phyloP scores from a whole-genome alignment of 2,113 vertebrate species.

The Amphiprion percula region DNA sequence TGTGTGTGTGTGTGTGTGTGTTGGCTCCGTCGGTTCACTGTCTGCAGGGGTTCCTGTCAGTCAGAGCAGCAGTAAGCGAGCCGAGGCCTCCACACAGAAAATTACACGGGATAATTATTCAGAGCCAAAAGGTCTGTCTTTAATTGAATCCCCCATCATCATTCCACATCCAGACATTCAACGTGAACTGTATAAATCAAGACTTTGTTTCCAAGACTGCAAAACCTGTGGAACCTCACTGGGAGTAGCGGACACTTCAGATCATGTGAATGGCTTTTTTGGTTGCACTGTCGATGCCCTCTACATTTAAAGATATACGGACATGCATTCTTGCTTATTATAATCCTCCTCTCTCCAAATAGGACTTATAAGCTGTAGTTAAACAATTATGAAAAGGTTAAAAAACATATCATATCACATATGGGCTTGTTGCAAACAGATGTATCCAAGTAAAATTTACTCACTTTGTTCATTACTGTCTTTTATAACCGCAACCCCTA shows the following conservation, averaged over 20 bases:
- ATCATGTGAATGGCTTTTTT: not conserved
- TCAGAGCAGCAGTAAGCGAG: slow-evolving; percentile 49
- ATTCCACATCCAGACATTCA: slow-evolving; percentile 37
- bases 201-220: slow-evolving; percentile 4
- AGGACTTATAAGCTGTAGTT: no score
- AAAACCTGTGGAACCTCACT: slow-evolving; percentile 8
- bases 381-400: no score
- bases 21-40: slow-evolving; percentile 28
- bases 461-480: not conserved
- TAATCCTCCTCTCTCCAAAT: no score
- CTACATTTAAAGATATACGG: not conserved
- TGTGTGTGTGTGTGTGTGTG: slow-evolving; percentile 35
- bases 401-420: not conserved
- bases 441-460: not conserved
- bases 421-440: not conserved
- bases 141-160: slow-evolving; percentile 71
- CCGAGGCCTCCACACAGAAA: slow-evolving; percentile 60
- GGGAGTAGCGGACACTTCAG: not conserved
- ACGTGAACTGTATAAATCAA: slow-evolving; percentile 54
- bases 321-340: not conserved
- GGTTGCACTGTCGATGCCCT: not conserved
- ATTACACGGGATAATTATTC: slow-evolving; percentile 72
- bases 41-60: slow-evolving; percentile 58
- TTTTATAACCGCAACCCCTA: not conserved
- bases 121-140: slow-evolving; percentile 52